These are phyloP conservation scores for Balearica regulorum DNA, from an alignment of 2,797 vertebrate species.

Conservation along the genomic window DNA sequence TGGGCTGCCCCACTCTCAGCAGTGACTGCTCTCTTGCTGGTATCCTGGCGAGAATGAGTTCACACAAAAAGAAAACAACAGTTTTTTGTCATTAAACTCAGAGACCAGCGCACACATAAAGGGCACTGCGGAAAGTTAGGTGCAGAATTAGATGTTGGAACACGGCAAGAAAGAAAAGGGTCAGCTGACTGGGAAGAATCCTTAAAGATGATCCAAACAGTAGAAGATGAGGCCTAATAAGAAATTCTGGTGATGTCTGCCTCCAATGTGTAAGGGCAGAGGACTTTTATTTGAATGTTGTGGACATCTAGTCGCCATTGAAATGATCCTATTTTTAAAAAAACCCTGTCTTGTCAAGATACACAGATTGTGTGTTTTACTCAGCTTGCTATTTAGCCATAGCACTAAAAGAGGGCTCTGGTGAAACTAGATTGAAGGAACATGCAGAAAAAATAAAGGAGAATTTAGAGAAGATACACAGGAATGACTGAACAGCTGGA, in stretches of 20 bases:
- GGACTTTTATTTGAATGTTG: background rate
- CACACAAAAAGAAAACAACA: background rate
- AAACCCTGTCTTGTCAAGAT: accelerated
- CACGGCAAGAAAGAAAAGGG: background rate
- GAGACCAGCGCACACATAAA: accelerated
- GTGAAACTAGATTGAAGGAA: background rate
- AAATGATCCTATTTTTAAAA: background rate
- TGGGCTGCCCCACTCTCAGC: background rate
- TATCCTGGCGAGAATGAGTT: background rate
- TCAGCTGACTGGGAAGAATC: background rate
- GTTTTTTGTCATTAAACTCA: background rate
- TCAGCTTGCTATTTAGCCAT: background rate
- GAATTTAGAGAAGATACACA: background rate
- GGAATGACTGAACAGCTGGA: background rate
- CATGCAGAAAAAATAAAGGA: background rate
- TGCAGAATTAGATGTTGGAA: background rate
- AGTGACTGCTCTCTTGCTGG: background rate
- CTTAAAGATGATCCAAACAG: background rate
- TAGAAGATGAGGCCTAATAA: background rate
- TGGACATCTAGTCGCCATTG: background rate
- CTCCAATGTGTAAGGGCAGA: background rate
- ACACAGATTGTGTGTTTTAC: background rate
- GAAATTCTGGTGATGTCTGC: background rate
- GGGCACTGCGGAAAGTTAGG: background rate
- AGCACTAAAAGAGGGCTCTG: background rate